Evolutionary conservation across 2,113 vertebrate genomes (phyloP), one percentile per base, ranked within the genome.

Genomic region (Jacana jacana): DNA sequence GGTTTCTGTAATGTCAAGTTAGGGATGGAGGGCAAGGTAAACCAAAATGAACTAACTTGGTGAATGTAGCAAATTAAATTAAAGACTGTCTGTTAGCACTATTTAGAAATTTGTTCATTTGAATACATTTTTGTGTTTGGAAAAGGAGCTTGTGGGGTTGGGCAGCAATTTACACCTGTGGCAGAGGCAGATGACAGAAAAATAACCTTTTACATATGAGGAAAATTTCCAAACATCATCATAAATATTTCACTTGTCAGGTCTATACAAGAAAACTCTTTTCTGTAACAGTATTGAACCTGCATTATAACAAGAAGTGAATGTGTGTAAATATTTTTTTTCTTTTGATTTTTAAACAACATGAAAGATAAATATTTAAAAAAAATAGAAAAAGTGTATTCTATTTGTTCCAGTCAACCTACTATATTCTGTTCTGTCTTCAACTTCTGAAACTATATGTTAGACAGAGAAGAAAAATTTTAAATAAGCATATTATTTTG

Each of bases 201-300:
- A 72, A 72, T 10, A 86, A 25, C 4, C 5, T 48, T 65, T 27
- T 64, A 1, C 6, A 57, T 52, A 39, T 37, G 33, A 57, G 6
- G 8, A 42, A 75, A 70, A 66, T 3, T 40, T 78, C 9, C 6
- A 75, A 65, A 54, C 70, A 48, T 6, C 16, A 7, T 13, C 70
- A 86, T 30, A 91, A 87, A 66, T 58, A 54, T 66, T 89, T 85
- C 5, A 40, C 2, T 78, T 89, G 44, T 5, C 9, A 63, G 17
- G 4, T 58, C 49, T 40, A n/a, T 2, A 19, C 3, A 63, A 49
- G 31, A 37, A 54, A 19, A 12, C 0, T 46, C 0, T 49, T 65
- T 86, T 79, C 25, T 79, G 5, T 46, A n/a, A 18, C 13, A 42
- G 0, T 81, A 44, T 44, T 77, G 49, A 65, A 86, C 23, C 4